Evolutionary conservation across 2,797 vertebrate species (phyloP).

Genomic region (Megalops cyprinoides): DNA sequence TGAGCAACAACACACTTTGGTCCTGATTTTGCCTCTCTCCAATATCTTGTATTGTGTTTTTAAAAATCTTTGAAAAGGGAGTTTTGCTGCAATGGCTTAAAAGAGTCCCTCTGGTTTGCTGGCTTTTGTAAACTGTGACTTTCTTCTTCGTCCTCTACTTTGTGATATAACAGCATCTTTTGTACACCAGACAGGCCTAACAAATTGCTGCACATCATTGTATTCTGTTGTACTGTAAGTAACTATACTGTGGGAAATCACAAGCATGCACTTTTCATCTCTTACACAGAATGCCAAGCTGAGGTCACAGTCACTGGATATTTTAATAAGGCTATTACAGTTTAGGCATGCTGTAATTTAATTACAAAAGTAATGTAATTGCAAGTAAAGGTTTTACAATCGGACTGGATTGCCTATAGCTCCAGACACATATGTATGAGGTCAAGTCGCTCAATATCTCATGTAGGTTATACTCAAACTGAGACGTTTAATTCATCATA

Average conservation of each 20-base stretch:
- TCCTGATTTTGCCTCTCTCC: background rate
- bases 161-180: background rate
- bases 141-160: background rate
- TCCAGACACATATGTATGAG: background rate
- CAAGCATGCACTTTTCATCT: background rate
- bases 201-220: background rate
- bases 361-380: background rate
- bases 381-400: conserved; percentile 3
- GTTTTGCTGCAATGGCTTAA: background rate
- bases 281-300: background rate
- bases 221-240: background rate
- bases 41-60: conserved; percentile 13
- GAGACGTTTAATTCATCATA: background rate
- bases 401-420: background rate
- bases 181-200: conserved; percentile 9
- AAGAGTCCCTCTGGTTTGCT: background rate
- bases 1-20: background rate
- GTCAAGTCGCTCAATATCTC: background rate
- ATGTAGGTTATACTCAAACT: conserved; percentile 6
- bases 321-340: background rate
- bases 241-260: background rate
- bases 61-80: background rate
- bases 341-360: background rate
- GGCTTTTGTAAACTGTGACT: background rate
- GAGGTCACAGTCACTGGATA: background rate